Evolutionary conservation across 53 echinoderm and acorn worm species (phyloP).

Genomic region (Pentamera pediparva): DNA sequence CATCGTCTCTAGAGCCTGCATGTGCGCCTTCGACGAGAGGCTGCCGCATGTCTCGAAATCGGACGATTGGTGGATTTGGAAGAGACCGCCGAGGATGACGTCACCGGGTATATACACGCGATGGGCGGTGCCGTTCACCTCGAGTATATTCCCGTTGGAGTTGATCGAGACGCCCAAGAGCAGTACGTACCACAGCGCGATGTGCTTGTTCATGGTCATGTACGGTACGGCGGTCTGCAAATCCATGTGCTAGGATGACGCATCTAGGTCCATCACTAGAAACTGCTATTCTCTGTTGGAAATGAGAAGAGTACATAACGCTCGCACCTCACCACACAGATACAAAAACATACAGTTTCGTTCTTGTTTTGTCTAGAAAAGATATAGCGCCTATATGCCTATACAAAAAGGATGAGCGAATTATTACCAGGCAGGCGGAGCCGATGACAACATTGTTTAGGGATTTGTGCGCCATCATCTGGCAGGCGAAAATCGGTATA

Average conservation of each 20-base stretch:
- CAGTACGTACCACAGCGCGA: slow-evolving; percentile 23
- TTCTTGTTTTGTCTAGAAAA: too few species aligned
- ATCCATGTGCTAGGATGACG: slow-evolving; percentile 22
- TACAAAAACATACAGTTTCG: too few species aligned
- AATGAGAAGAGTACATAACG: too few species aligned
- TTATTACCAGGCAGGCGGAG: too few species aligned
- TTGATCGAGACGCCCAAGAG: slow-evolving; percentile 28
- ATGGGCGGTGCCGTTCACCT: slow-evolving; percentile 21
- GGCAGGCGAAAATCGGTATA: too few species aligned
- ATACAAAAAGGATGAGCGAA: too few species aligned
- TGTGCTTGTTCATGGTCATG: slow-evolving; percentile 24
- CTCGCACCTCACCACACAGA: too few species aligned
- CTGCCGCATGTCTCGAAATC: slow-evolving; percentile 57
- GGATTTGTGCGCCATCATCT: too few species aligned
- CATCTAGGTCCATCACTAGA: too few species aligned
- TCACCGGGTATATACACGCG: slow-evolving; percentile 45
- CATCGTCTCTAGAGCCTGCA: slow-evolving; percentile 85
- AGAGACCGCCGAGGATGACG: slow-evolving; percentile 66
- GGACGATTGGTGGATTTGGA: slow-evolving; percentile 62
- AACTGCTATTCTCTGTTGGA: too few species aligned
- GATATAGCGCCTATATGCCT: too few species aligned
- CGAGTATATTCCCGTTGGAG: slow-evolving; percentile 23
- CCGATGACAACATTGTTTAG: too few species aligned
- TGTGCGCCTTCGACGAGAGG: slow-evolving; percentile 57
- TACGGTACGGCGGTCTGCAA: slow-evolving; percentile 19